Conservation (phyloP, 2,888 invertebrate genomes). For the Leucophenga montana region DNA sequence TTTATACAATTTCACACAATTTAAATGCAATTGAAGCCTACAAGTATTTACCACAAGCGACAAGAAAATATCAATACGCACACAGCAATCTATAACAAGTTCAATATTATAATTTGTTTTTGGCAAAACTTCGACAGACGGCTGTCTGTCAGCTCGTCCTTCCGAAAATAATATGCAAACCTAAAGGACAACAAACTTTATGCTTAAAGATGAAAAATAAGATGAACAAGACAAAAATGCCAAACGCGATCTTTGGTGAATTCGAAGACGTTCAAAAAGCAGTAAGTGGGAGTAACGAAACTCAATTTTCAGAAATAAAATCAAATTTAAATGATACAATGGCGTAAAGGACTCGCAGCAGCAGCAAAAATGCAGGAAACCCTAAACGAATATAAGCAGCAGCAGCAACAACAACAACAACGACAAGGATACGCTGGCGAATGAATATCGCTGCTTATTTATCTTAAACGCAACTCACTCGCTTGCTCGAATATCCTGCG, state of each 20-base stretch:
- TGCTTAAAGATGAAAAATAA: conserved; percentile 33
- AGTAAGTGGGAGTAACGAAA: conserved; percentile 44
- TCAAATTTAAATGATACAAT: conserved; percentile 67
- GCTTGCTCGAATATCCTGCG: conserved; percentile 43
- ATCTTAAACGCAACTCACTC: conserved; percentile 63
- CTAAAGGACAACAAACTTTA: conserved; percentile 48
- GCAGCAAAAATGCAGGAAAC: conserved; percentile 39
- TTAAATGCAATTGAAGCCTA: no score
- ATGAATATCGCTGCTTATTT: conserved; percentile 61
- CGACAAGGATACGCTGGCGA: conserved; percentile 34
- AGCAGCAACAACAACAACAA: conserved; percentile 1
- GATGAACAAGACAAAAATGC: not conserved
- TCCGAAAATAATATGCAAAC: conserved; percentile 39
- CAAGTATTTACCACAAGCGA: not conserved
- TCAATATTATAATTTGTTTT: conserved; percentile 65
- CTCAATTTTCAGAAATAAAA: conserved; percentile 67
- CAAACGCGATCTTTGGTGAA: not conserved
- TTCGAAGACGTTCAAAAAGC: not conserved
- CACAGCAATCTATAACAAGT: conserved; percentile 63
- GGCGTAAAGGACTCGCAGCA: conserved; percentile 23
- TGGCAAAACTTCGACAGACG: not conserved
- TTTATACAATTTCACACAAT: no score
- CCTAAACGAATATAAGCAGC: conserved; percentile 43
- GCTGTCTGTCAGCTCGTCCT: not conserved
- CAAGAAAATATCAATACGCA: conserved; percentile 24